Evolutionary conservation across 2,113 vertebrate genomes (phyloP), one percentile per base, ranked within the genome.

Genomic region (Octodon degus): DNA sequence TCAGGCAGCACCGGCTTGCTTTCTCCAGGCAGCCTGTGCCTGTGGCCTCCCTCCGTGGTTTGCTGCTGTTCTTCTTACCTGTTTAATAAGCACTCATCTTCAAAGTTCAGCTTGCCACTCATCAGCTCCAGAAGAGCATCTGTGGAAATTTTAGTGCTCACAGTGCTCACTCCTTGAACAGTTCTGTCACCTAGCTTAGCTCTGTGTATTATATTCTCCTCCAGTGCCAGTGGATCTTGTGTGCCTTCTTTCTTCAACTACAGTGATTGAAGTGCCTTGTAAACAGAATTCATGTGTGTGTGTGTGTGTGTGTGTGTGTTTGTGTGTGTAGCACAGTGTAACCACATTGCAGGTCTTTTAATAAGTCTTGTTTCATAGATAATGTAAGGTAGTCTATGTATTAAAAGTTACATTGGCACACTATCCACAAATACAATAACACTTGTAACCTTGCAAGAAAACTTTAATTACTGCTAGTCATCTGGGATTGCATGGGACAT

Each of bases 381-480:
- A 55, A 25, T 94, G n/a, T 76, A 55, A 87, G 79, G 55, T 82
- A 82, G 1, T 76, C 50, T 93, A 0, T 83, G 81, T 81, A 24
- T 93, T 96, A 67, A 83, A 76, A 89, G 81, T 95, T 32, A 47
- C 40, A 70, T 74, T 58, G 19, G 68, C 72, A 62, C 93, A 62
- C 25, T 92, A 81, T 27, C 7, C 34, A 84, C 20, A 93, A 84
- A 92, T 63, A 58, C 8, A 85, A 7, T 76, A 74, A 91, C 8
- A 34, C 47, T 83, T 63, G 27, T 20, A 43, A 43, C 16, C 72
- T 24, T 83, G 6, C 2, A 89, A 40, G 72, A 91, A 84, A 60
- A 86, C 53, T 90, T 88, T 47, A 84, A 74, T 83, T 79, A 82
- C 76, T 27, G n/a, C 25, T 5, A 2, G 74, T 89, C 58, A 43